Conservation (phyloP, 2,888 invertebrate species). For the Trachelus tabidus region DNA sequence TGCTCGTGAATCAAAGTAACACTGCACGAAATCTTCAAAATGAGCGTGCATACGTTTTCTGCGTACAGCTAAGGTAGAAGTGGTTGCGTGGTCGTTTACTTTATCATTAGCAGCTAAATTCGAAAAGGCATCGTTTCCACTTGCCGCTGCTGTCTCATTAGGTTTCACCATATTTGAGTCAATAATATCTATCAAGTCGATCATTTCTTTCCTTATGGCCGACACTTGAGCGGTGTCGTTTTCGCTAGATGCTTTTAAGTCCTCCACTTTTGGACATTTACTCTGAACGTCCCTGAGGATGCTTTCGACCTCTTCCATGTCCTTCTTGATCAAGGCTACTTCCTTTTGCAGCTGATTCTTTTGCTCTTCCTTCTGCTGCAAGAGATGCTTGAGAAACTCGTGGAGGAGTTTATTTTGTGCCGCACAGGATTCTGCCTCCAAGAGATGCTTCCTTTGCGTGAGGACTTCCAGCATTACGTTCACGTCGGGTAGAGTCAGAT, state of each 20-base stretch:
- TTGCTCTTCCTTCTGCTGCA: constrained; percentile 78
- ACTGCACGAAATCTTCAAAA: constrained; percentile 90
- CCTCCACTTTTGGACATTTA: constrained; percentile 71
- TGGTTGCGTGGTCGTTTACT: constrained; percentile 39
- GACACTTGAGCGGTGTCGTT: constrained; percentile 68
- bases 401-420: constrained; percentile 85
- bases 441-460: constrained; percentile 80
- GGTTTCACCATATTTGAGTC: constrained; percentile 66
- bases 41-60: constrained; percentile 84
- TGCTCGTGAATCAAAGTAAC: constrained; percentile 83
- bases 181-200: constrained; percentile 70
- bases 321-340: constrained; percentile 79
- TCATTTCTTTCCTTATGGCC: constrained; percentile 71
- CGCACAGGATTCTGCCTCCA: constrained; percentile 84
- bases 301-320: constrained; percentile 78
- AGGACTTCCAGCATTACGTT: constrained; percentile 85
- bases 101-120: constrained; percentile 43
- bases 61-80: constrained; percentile 73
- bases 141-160: constrained; percentile 34
- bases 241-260: constrained; percentile 67
- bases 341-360: constrained; percentile 76
- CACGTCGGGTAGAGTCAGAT: constrained; percentile 81
- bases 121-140: constrained; percentile 32
- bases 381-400: constrained; percentile 84
- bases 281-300: constrained; percentile 72